A percentile compares a stretch with the other conserved stretches of the same genome.
Evolutionary conservation across 1,140 invertebrate species (phyloP).

Genomic region (Drosophila setifemur): DNA sequence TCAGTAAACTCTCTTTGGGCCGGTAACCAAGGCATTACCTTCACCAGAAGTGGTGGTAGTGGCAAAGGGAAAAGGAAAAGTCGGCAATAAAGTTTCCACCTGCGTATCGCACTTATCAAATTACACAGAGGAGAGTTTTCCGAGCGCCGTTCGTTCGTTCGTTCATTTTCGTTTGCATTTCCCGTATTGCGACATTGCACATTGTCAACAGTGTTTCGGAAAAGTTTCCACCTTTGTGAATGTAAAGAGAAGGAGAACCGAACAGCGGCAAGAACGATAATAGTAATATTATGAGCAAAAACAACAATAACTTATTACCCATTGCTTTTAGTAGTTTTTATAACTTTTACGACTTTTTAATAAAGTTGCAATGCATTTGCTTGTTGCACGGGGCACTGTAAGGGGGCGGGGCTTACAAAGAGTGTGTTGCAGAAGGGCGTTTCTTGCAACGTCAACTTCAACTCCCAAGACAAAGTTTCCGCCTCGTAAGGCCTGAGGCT

Average conservation of each 20-base stretch:
- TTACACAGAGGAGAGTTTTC: conserved; percentile 32
- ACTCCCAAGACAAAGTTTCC: conserved; percentile 68
- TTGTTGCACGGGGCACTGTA: conserved; percentile 37
- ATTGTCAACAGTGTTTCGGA: conserved; percentile 46
- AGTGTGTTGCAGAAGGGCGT: too few species aligned
- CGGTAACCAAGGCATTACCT: background rate
- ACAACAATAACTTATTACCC: conserved; percentile 75
- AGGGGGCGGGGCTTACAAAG: too few species aligned
- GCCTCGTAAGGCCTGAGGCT: conserved; percentile 29
- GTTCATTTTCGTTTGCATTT: conserved; percentile 25
- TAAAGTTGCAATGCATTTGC: conserved; percentile 78
- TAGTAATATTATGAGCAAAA: conserved; percentile 42
- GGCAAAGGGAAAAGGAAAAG: too few species aligned
- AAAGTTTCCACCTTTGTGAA: conserved; percentile 26
- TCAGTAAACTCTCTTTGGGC: conserved; percentile 1
- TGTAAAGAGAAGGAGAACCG: background rate
- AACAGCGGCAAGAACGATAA: conserved; percentile 21
- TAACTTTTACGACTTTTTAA: conserved; percentile 81
- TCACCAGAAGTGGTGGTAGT: too few species aligned
- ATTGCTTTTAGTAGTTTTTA: conserved; percentile 80
- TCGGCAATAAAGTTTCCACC: conserved; percentile 34
- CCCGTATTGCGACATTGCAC: conserved; percentile 27
- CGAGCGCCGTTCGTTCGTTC: background rate
- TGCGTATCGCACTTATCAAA: conserved; percentile 52
- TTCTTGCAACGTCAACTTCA: conserved; percentile 22